A percentile compares a stretch with the other conserved stretches of the same genome.
Conservation (phyloP, 2,888 invertebrate genomes). For the Parasteatoda lunata region DNA sequence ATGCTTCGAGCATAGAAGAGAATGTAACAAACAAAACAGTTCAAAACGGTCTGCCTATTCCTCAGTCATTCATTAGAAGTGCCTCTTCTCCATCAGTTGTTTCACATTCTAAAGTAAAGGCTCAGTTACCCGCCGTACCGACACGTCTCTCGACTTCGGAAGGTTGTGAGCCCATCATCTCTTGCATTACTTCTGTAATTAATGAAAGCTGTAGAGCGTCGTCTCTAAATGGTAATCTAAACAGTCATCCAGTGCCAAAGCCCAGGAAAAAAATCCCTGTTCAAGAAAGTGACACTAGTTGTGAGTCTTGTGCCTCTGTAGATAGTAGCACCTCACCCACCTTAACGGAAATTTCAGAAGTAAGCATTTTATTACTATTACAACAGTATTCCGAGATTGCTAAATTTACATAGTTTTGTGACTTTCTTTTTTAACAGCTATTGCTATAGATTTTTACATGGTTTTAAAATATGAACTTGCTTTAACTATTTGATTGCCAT, state of each 20-base stretch:
- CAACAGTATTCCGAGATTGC: neutral
- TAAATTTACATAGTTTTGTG: no score
- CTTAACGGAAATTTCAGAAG: conserved; percentile 67
- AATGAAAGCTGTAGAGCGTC: conserved; percentile 36
- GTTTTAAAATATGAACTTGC: no score
- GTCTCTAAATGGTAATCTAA: conserved; percentile 46
- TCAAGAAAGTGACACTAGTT: conserved; percentile 58
- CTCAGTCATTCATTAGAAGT: conserved; percentile 68
- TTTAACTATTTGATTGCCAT: no score
- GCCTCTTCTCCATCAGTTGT: conserved; percentile 69
- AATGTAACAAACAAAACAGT: conserved; percentile 25
- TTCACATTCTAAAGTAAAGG: conserved; percentile 53
- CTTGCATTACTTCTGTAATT: conserved; percentile 25
- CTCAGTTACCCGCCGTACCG: conserved; percentile 41
- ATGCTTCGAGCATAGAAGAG: conserved; percentile 46
- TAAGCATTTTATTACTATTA: conserved; percentile 22
- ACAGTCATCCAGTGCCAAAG: conserved; percentile 45
- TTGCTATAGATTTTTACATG: no score
- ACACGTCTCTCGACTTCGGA: conserved; percentile 55
- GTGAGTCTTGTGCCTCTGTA: conserved; percentile 67
- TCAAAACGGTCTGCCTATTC: conserved; percentile 62
- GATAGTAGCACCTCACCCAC: conserved; percentile 67
- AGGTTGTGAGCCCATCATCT: conserved; percentile 48
- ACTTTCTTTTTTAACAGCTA: no score
- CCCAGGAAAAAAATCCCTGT: conserved; percentile 58